These are phyloP conservation scores for Macquaria ambigua DNA, from an alignment of 2,113 vertebrate genomes.

Conservation along the genomic window DNA sequence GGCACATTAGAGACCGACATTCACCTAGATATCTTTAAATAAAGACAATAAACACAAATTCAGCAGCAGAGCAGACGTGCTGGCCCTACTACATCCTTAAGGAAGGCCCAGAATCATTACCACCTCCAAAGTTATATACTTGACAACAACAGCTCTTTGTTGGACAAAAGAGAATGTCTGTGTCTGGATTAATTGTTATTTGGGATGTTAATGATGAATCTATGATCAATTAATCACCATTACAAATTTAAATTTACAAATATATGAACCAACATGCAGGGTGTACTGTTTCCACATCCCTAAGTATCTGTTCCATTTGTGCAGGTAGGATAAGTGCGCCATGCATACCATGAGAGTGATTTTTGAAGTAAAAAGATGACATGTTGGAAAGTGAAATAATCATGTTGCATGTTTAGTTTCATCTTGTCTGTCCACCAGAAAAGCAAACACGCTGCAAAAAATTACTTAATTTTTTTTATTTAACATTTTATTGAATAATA, in stretches of 20 bases:
- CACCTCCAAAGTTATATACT: neutral
- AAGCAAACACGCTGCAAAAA: too few species aligned
- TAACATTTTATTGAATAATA: neutral
- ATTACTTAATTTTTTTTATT: too few species aligned
- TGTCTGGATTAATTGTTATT: neutral
- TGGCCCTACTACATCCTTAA: neutral
- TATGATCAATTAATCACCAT: neutral
- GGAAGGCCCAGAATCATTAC: neutral
- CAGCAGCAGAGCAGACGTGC: neutral
- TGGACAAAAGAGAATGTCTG: neutral
- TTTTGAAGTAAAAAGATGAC: too few species aligned
- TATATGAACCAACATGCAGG: neutral
- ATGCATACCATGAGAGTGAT: too few species aligned
- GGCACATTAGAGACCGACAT: neutral
- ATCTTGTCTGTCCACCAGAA: too few species aligned
- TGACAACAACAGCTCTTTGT: neutral
- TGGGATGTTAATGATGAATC: neutral
- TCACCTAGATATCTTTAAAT: neutral
- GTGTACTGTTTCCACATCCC: too few species aligned
- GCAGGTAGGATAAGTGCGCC: too few species aligned
- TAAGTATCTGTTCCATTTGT: too few species aligned
- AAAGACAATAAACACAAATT: neutral
- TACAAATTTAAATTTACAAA: neutral
- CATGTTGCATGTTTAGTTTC: too few species aligned
- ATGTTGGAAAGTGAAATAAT: too few species aligned